Evolutionary conservation across 2,113 vertebrate genomes (phyloP).

Genomic region (Hypocryptadius cinnamomeus): DNA sequence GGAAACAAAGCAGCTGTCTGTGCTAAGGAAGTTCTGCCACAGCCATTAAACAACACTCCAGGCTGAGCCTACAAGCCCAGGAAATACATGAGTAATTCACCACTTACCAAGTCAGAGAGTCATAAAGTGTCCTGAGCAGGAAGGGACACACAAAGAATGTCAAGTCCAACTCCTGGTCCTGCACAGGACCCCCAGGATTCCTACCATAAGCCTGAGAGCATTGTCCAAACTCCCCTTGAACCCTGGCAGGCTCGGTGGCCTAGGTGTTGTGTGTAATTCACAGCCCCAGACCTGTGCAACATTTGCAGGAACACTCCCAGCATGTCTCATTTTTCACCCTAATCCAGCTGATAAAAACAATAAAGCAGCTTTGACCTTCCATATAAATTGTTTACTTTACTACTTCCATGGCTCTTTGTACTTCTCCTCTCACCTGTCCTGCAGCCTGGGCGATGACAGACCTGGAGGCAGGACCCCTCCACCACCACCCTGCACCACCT

Average conservation of each 20-base stretch:
- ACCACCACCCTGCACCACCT: not conserved
- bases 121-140: not conserved
- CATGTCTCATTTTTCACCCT: not conserved
- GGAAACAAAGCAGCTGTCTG: not conserved
- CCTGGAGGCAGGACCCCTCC: not conserved
- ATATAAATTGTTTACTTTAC: not conserved
- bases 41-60: not conserved
- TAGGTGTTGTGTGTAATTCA: not conserved
- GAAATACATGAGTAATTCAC: not conserved
- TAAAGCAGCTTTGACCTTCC: not conserved
- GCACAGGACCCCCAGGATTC: not conserved
- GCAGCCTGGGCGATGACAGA: accelerated
- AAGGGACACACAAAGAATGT: not conserved
- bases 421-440: not conserved
- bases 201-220: not conserved
- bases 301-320: not conserved
- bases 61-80: not conserved
- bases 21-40: not conserved
- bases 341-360: not conserved
- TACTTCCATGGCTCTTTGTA: not conserved
- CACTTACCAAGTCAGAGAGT: not conserved
- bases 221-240: not conserved
- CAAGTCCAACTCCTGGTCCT: not conserved
- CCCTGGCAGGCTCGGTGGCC: not conserved
- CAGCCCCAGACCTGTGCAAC: not conserved